These are phyloP conservation scores for Bilobella aurantiaca DNA, from an alignment of 1,140 invertebrate genomes.

Conservation along the genomic window DNA sequence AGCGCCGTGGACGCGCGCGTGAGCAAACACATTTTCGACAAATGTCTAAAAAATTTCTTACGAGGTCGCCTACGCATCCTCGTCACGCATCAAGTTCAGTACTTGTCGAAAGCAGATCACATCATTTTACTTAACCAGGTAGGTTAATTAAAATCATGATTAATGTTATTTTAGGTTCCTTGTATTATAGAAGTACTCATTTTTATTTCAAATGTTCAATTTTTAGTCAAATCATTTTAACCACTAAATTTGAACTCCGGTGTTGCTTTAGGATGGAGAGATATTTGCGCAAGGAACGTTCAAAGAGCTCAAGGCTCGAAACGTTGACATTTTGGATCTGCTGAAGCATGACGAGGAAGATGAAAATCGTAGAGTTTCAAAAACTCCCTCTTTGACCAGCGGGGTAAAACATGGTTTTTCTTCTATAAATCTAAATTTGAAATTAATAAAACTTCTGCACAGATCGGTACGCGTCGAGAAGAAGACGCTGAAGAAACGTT, in stretches of 20 bases:
- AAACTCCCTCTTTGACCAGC: too few species aligned
- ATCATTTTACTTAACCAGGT: slow-evolving; percentile 65
- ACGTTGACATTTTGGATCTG: neutral
- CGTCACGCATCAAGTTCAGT: slow-evolving; percentile 76
- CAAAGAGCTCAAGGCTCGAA: neutral
- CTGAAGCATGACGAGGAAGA: neutral
- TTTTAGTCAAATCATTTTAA: neutral
- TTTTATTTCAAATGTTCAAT: neutral
- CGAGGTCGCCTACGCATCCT: slow-evolving; percentile 47
- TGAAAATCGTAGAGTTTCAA: neutral
- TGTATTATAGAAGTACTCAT: neutral
- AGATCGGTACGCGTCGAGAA: neutral
- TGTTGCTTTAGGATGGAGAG: neutral
- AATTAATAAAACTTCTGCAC: too few species aligned
- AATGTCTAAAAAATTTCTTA: slow-evolving; percentile 32
- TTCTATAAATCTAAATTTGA: too few species aligned
- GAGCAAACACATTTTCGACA: slow-evolving; percentile 45
- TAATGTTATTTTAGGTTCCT: too few species aligned
- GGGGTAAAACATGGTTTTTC: too few species aligned
- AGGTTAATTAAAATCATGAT: too few species aligned
- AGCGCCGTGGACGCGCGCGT: slow-evolving; percentile 47
- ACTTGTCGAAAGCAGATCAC: slow-evolving; percentile 59
- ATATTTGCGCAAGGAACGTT: neutral
- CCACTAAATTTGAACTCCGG: too few species aligned
- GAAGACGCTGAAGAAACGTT: neutral